phyloP scores from a whole-genome alignment of 2,113 vertebrate species.

The Oncorhynchus kisutch region DNA sequence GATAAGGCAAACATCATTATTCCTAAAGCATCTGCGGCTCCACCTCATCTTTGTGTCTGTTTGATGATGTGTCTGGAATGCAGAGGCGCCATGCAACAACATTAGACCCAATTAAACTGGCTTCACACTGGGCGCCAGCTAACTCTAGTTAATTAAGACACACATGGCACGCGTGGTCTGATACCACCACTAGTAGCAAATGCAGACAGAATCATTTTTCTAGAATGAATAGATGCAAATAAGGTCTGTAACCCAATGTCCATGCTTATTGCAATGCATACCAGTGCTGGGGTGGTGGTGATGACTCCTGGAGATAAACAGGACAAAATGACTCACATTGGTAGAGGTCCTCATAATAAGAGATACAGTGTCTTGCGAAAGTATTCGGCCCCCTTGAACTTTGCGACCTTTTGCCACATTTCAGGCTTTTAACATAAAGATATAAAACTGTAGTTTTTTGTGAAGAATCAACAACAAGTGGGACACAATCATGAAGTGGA shows the following conservation, averaged over 20 bases:
- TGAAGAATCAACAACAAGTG: too few relatives aligned
- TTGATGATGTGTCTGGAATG: background rate
- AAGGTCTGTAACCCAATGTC: background rate
- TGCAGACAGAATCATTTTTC: background rate
- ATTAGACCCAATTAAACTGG: background rate
- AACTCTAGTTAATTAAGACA: slow-evolving; percentile 5
- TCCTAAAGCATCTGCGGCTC: background rate
- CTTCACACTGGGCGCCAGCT: slow-evolving; percentile 8
- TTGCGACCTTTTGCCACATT: too few relatives aligned
- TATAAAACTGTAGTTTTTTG: too few relatives aligned
- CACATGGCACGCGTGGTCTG: background rate
- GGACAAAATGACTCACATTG: slow-evolving; percentile 32
- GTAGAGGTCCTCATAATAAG: background rate
- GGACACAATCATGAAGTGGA: too few relatives aligned
- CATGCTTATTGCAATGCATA: slow-evolving; percentile 13
- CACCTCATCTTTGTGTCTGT: background rate
- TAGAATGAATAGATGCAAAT: slow-evolving; percentile 19
- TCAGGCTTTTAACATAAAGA: too few relatives aligned
- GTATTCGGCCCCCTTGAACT: too few relatives aligned
- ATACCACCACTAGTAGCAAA: background rate
- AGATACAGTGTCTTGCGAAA: too few relatives aligned
- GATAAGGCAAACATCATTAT: background rate
- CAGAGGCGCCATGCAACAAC: background rate
- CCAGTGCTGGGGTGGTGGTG: slow-evolving; percentile 19
- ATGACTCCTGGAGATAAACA: slow-evolving; percentile 27